Percentiles rank a stretch among this genome's conserved stretches.
Conservation (phyloP, 2,797 vertebrate genomes). For the Cercopithecus neglectus region DNA sequence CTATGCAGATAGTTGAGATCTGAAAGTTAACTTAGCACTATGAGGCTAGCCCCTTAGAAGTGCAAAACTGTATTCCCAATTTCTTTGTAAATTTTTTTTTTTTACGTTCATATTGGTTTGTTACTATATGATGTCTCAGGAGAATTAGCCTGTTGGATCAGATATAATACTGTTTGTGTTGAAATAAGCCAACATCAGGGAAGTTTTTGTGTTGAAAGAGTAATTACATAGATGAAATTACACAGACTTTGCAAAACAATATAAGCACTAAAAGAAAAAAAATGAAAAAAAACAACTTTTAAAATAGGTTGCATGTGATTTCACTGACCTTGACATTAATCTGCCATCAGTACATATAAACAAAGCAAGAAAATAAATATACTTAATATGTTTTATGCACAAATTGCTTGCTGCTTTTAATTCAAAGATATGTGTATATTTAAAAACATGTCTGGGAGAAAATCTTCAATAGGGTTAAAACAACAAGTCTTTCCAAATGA, state of each 20-base stretch:
- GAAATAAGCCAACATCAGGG: not conserved
- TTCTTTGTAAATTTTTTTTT: constrained; percentile 36
- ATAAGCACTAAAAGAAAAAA: not conserved
- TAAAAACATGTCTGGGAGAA: not conserved
- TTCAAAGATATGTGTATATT: not conserved
- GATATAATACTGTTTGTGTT: constrained; percentile 21
- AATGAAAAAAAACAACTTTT: not conserved
- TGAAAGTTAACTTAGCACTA: not conserved
- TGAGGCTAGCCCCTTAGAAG: not conserved
- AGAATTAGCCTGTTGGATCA: not conserved
- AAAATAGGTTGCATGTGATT: not conserved
- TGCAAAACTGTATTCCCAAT: constrained; percentile 28
- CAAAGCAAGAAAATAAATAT: constrained; percentile 19
- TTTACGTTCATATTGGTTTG: not conserved
- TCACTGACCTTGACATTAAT: not conserved
- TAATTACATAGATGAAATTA: constrained; percentile 61
- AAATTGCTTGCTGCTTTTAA: not conserved
- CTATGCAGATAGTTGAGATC: not conserved
- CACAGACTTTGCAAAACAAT: constrained; percentile 42
- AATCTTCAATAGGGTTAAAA: not conserved
- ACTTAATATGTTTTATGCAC: not conserved
- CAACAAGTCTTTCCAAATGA: not conserved
- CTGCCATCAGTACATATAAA: not conserved
- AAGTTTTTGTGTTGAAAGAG: constrained; percentile 36
- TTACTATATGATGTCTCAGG: not conserved